phyloP scores from a whole-genome alignment of 1,140 invertebrate genomes.

The Cherax quadricarinatus region DNA sequence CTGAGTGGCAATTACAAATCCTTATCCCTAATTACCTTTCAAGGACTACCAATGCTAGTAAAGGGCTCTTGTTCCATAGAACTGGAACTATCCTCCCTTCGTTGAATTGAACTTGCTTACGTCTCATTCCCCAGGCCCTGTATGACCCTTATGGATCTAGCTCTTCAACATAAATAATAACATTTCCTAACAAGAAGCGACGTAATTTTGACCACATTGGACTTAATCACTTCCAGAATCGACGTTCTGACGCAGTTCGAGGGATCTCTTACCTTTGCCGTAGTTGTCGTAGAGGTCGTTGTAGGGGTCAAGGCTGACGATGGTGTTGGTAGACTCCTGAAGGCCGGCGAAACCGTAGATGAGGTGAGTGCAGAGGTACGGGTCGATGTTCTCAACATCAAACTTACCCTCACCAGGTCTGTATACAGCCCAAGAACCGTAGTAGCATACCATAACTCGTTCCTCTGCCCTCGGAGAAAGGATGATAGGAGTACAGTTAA shows the following conservation, averaged over 20 bases:
- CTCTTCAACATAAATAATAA: too few relatives aligned
- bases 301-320: conserved; percentile 84
- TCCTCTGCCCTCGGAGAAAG: background rate
- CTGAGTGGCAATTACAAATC: too few relatives aligned
- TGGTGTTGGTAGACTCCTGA: conserved; percentile 81
- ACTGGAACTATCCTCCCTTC: too few relatives aligned
- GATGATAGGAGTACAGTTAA: too few relatives aligned
- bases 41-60: too few relatives aligned
- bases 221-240: background rate
- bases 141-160: too few relatives aligned
- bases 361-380: conserved; percentile 87
- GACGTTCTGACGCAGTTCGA: background rate
- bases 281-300: conserved; percentile 82
- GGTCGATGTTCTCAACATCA: conserved; percentile 57
- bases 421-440: conserved; percentile 52
- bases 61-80: too few relatives aligned
- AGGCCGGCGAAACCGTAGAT: conserved; percentile 92
- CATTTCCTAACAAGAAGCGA: background rate
- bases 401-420: conserved; percentile 36
- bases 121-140: too few relatives aligned
- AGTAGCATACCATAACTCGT: conserved; percentile 38
- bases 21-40: too few relatives aligned
- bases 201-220: background rate
- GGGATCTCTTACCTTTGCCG: conserved; percentile 37
- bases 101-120: too few relatives aligned